These are phyloP conservation scores for Characodon lateralis DNA, from an alignment of 2,797 vertebrate genomes.

Conservation along the genomic window DNA sequence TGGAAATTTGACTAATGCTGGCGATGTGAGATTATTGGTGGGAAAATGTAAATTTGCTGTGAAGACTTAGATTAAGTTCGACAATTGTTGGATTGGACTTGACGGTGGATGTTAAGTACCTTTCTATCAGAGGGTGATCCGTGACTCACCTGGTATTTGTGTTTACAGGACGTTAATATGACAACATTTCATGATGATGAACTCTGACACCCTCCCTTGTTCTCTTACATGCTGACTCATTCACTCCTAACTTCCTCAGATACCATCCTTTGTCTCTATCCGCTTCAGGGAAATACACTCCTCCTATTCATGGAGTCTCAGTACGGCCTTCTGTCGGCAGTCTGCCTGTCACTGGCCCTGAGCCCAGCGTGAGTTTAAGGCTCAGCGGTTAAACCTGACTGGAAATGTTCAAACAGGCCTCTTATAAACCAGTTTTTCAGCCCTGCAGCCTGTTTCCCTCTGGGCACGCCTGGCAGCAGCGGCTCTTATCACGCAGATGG, in stretches of 20 bases:
- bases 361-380: constrained; percentile 46
- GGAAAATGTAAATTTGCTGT: no score
- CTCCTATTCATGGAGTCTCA: constrained; percentile 37
- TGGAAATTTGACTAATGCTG: no score
- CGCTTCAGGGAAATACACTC: constrained; percentile 37
- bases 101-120: background rate
- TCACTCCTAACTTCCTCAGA: constrained; percentile 4
- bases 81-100: no score
- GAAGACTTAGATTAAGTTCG: no score
- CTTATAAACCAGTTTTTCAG: constrained; percentile 44
- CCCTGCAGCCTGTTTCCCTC: constrained; percentile 11
- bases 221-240: constrained; percentile 3
- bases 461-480: constrained; percentile 22
- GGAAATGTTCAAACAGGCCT: constrained; percentile 16
- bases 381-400: constrained; percentile 37
- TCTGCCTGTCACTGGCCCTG: constrained; percentile 49
- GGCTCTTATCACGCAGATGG: constrained; percentile 24
- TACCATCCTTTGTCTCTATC: constrained; percentile 8
- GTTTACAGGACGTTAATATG: background rate
- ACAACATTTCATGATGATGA: no score
- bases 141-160: background rate
- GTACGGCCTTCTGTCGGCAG: constrained; percentile 56
- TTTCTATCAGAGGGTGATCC: background rate
- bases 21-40: no score
- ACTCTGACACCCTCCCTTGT: background rate